Evolutionary conservation across 1,140 invertebrate species (phyloP).

Genomic region (Gonioctena quinquepunctata): DNA sequence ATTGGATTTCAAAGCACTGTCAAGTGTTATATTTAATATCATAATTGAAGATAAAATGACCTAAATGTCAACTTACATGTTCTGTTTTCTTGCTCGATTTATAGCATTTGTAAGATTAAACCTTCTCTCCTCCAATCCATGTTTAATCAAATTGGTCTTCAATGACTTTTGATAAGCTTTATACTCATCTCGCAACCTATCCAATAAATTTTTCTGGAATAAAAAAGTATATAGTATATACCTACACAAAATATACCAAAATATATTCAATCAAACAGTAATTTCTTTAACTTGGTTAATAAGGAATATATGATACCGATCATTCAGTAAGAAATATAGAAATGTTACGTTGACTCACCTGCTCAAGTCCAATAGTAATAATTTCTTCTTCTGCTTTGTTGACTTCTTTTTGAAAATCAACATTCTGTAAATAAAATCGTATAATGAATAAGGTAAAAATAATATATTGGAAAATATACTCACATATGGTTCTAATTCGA

Average conservation of each 20-base stretch:
- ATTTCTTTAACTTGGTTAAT: too few species aligned
- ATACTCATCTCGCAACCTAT: constrained; percentile 47
- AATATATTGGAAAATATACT: constrained; percentile 5
- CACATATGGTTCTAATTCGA: constrained; percentile 14
- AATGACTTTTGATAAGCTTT: constrained; percentile 41
- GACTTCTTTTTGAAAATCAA: constrained; percentile 57
- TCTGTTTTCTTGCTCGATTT: constrained; percentile 50
- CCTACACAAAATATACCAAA: too few species aligned
- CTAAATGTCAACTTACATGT: constrained; percentile 46
- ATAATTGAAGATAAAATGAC: too few species aligned
- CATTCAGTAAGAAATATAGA: neutral
- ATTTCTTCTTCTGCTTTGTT: constrained; percentile 61
- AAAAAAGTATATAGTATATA: constrained; percentile 17
- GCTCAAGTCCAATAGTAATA: constrained; percentile 58
- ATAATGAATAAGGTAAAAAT: neutral
- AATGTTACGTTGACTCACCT: too few species aligned
- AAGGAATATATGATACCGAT: too few species aligned
- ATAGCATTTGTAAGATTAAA: constrained; percentile 44
- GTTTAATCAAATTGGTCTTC: constrained; percentile 42
- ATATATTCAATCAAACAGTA: too few species aligned
- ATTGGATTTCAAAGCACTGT: too few species aligned
- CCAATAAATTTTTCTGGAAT: constrained; percentile 47
- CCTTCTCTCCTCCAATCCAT: constrained; percentile 45
- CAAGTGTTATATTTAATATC: too few species aligned
- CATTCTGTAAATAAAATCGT: constrained; percentile 4